Evolutionary conservation across 2,888 invertebrate species (phyloP), one percentile per base, ranked within the genome.

Genomic region (Agonopterix subpropinquella): DNA sequence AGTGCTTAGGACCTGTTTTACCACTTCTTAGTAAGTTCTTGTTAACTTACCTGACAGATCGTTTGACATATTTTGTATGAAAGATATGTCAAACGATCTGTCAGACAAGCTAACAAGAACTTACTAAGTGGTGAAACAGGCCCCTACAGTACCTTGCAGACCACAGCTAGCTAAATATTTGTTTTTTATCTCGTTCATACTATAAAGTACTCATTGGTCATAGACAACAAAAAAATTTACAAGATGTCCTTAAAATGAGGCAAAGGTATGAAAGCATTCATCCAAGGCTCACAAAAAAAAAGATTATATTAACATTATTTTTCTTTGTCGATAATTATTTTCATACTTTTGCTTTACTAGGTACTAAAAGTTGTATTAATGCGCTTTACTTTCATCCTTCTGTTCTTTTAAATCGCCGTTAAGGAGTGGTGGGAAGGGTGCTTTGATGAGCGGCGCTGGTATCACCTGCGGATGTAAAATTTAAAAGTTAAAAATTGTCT

Each of bases 371-470:
- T 39, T 39, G 39, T 39, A 57, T 52, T 76, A 74, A 58, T 74
- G 70, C 48, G 67, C 51, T 46, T 65, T 61, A 51, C 49, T 65
- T 45, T 71, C 68, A 43, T 78, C 71, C 47, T 56, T 63, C 44
- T 73, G 61, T 37, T 81, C 78, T 57, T 83, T 84, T 35, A 75
- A 62, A 13, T 83, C 83, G 10, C 87, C 87, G 63, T 88, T 88
- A 52, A 80, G 51, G 10, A 80, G 61, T 2, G 77, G 76, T 43
- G 77, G 73, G n/a, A 62, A 61, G 2, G 73, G 77, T 15, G 75
- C 64, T 61, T 77, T 78, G 55, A 88, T 84, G 44, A 70, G 83
- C 54, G 88, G 88, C 45, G 88, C 88, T 55, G 88, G 88, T 70
- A 88, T 87, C 72, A 87, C 83, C 88, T 88, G 77, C 35, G 52